These are phyloP conservation scores for Meloidogyne exigua DNA, from an alignment of 1,140 invertebrate genomes.

Conservation along the genomic window DNA sequence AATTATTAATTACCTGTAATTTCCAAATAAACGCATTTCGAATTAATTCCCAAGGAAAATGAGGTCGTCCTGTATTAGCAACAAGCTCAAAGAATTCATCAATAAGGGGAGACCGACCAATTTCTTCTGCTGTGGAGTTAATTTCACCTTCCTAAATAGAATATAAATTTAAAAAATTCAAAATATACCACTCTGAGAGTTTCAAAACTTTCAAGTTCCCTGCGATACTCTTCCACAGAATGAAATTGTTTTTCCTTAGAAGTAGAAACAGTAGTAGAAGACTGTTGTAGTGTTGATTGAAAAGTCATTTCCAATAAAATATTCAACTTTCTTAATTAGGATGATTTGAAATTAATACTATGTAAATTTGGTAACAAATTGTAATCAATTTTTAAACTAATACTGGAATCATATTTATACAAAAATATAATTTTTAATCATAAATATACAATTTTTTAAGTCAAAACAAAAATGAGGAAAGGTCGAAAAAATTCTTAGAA, in stretches of 20 bases:
- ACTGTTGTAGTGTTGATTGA: not conserved
- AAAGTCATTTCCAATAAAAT: not conserved
- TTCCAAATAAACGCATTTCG: conserved; percentile 53
- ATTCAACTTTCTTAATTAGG: too few species aligned
- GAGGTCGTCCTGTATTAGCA: conserved; percentile 27
- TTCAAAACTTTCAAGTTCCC: conserved; percentile 17
- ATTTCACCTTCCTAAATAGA: not conserved
- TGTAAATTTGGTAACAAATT: too few species aligned
- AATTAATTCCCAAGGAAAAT: conserved; percentile 41
- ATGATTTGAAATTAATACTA: too few species aligned
- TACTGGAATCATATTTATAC: too few species aligned
- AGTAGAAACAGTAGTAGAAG: conserved; percentile 1
- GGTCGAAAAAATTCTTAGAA: not conserved
- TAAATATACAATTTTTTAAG: not conserved
- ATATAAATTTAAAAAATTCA: not conserved
- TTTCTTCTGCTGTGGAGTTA: not conserved
- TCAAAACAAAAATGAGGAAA: not conserved
- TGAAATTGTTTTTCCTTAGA: conserved; percentile 13
- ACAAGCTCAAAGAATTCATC: conserved; percentile 43
- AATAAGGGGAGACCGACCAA: conserved; percentile 26
- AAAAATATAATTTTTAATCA: too few species aligned
- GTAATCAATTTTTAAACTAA: too few species aligned
- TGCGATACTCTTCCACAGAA: conserved; percentile 7
- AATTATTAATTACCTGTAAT: conserved; percentile 38
- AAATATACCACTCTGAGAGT: not conserved